Evolutionary conservation across 1,140 invertebrate species (phyloP).

Genomic region (Sycobia sp.): DNA sequence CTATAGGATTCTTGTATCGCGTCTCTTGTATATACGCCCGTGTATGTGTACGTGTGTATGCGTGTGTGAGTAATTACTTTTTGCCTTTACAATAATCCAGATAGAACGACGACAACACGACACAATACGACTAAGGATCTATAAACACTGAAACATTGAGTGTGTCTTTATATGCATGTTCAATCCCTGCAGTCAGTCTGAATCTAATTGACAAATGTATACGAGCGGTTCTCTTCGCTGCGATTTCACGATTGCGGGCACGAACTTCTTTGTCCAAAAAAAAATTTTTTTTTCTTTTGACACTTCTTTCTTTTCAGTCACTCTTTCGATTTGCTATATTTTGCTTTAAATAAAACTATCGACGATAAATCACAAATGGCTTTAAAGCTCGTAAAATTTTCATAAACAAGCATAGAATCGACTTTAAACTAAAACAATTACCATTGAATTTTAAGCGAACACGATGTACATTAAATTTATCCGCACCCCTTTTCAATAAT

Average conservation of each 20-base stretch:
- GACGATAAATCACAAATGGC: conserved; percentile 17
- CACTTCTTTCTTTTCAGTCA: too few species aligned
- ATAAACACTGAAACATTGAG: conserved; percentile 35
- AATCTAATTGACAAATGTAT: conserved; percentile 64
- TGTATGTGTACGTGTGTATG: neutral
- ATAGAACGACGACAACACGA: conserved; percentile 21
- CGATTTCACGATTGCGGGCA: conserved; percentile 31
- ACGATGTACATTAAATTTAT: conserved; percentile 7
- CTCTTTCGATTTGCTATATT: too few species aligned
- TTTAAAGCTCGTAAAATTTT: conserved; percentile 11
- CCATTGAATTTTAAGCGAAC: conserved; percentile 10
- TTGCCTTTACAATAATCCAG: conserved; percentile 1
- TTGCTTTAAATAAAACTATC: conserved; percentile 12
- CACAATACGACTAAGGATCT: conserved; percentile 21
- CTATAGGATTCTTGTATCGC: conserved; percentile 9
- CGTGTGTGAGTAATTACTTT: neutral
- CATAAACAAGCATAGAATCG: conserved; percentile 23
- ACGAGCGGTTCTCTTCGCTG: conserved; percentile 47
- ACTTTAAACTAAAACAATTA: too few species aligned
- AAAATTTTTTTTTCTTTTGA: conserved; percentile 28
- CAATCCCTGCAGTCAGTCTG: conserved; percentile 63
- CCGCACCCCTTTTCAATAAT: neutral
- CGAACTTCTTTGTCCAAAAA: conserved; percentile 14
- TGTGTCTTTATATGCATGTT: conserved; percentile 47
- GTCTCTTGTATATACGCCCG: neutral